Conservation (phyloP, 1,140 invertebrate genomes). For the Drosophila yakuba region DNA sequence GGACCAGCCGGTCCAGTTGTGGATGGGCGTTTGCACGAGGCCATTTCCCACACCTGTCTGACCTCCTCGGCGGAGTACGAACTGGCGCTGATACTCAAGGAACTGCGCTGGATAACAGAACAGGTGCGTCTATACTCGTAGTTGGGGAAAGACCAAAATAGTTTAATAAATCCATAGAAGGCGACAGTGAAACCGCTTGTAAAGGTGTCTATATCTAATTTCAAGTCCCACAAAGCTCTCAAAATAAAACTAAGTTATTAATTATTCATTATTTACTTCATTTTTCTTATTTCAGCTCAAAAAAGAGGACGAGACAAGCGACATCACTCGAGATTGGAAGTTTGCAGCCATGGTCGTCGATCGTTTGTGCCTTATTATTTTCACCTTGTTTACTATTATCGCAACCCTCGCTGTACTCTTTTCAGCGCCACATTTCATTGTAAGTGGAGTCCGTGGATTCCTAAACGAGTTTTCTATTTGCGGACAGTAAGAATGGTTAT, state of each 20-base stretch:
- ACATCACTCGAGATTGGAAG: slow-evolving; percentile 98
- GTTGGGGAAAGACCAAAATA: no score
- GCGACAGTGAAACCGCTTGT: no score
- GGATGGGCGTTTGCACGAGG: slow-evolving; percentile 79
- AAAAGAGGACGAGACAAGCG: slow-evolving; percentile 94
- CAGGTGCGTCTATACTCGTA: slow-evolving; percentile 83
- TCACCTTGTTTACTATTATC: slow-evolving; percentile 98
- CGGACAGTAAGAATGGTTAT: not conserved
- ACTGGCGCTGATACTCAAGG: slow-evolving; percentile 96
- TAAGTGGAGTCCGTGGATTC: slow-evolving; percentile 39
- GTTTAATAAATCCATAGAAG: no score
- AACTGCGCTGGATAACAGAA: slow-evolving; percentile 93
- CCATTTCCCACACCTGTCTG: slow-evolving; percentile 87
- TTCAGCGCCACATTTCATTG: slow-evolving; percentile 95
- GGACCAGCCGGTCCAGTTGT: slow-evolving; percentile 80
- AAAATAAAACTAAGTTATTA: no score
- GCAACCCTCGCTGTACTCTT: slow-evolving; percentile 98
- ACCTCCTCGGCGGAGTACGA: slow-evolving; percentile 90
- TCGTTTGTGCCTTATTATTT: slow-evolving; percentile 99
- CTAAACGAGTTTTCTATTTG: not conserved
- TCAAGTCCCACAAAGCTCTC: no score
- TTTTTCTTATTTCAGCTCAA: slow-evolving; percentile 87
- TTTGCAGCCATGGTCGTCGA: slow-evolving; percentile 99
- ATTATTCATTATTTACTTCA: not conserved
- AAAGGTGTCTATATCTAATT: not conserved